phyloP scores from a whole-genome alignment of 2,113 vertebrate species.

The Peromyscus polionotus region DNA sequence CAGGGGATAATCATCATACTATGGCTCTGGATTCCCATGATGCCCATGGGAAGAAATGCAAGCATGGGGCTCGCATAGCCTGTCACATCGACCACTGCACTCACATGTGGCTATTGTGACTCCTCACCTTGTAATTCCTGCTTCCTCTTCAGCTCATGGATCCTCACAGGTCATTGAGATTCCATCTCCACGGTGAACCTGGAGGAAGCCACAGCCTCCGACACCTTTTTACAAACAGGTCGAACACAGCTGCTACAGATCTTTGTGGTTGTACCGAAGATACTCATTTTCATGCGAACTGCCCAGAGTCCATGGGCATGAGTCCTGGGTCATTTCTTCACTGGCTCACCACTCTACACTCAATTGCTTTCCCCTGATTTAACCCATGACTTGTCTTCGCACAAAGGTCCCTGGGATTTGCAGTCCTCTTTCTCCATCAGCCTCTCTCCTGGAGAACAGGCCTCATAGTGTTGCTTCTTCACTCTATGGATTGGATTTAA shows the following conservation, averaged over 20 bases:
- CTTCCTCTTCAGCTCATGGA: not conserved
- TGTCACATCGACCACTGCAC: not conserved
- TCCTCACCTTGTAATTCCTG: not conserved
- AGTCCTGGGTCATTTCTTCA: not conserved
- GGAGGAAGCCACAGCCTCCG: not conserved
- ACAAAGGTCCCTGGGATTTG: not conserved
- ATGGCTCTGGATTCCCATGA: not conserved
- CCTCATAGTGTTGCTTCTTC: not conserved
- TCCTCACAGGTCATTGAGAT: not conserved
- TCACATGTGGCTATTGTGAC: not conserved
- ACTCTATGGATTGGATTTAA: not conserved
- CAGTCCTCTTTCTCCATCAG: not conserved
- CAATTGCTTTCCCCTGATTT: not conserved
- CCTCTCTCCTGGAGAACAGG: not conserved
- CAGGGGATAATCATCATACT: not conserved
- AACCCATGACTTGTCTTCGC: too few relatives aligned
- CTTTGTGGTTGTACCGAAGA: not conserved
- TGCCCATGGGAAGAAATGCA: not conserved
- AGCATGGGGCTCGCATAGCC: not conserved
- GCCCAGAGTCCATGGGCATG: not conserved
- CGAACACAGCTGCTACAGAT: accelerated
- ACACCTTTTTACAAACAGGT: not conserved
- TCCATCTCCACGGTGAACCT: not conserved
- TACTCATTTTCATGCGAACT: not conserved
- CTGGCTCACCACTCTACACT: not conserved